Conservation (phyloP, 2,113 vertebrate genomes). For the Lynx canadensis region DNA sequence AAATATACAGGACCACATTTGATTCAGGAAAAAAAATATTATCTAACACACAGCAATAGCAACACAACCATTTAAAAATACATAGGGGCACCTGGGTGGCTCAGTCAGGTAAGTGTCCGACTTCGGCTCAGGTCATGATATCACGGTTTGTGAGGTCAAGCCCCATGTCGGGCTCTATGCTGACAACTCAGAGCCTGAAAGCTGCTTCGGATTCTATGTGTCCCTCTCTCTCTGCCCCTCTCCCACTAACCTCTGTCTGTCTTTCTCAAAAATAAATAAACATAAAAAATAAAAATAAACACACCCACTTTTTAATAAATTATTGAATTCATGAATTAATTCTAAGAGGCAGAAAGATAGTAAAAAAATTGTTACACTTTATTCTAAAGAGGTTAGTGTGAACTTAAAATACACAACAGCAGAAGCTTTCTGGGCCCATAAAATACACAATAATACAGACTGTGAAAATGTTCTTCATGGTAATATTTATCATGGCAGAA, state of each 20-base stretch:
- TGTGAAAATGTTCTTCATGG: neutral
- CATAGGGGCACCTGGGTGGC: neutral
- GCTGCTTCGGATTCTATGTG: neutral
- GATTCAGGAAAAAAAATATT: conserved; percentile 17
- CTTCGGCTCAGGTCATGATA: neutral
- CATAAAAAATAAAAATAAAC: neutral
- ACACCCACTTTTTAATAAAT: neutral
- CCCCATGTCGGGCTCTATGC: neutral
- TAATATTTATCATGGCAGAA: neutral
- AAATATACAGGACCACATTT: neutral
- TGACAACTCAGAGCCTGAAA: neutral
- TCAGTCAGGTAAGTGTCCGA: neutral
- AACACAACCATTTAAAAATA: neutral
- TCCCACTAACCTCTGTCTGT: neutral
- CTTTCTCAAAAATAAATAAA: neutral
- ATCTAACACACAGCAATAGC: neutral
- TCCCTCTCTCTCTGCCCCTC: neutral
- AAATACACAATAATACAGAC: neutral
- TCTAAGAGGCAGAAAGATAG: neutral
- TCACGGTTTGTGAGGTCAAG: neutral
- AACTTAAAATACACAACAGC: neutral
- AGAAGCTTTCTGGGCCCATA: neutral
- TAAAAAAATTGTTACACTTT: neutral
- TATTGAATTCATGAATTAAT: conserved; percentile 9
- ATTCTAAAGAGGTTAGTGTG: neutral